Percentiles rank a stretch among this genome's conserved stretches.
Conservation (phyloP, 2,888 invertebrate genomes). For the Anthophora plumipes region DNA sequence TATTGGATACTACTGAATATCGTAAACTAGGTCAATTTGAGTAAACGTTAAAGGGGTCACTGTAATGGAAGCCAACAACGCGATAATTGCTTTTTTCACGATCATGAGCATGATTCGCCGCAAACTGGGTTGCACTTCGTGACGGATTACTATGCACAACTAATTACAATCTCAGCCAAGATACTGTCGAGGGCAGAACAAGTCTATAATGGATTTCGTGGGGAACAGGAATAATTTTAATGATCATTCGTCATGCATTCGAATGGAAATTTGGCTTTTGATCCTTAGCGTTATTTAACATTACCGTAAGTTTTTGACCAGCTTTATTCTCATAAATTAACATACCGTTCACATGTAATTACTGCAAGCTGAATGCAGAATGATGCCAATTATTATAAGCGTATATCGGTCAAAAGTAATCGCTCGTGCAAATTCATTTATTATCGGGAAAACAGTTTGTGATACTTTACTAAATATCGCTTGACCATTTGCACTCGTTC, state of each 20-base stretch:
- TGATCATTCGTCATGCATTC: constrained; percentile 71
- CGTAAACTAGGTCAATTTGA: background rate
- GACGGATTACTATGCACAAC: constrained; percentile 50
- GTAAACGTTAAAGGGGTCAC: background rate
- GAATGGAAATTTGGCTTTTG: constrained; percentile 72
- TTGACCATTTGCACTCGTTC: background rate
- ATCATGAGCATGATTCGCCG: constrained; percentile 30
- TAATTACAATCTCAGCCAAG: constrained; percentile 62
- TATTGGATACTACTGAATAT: background rate
- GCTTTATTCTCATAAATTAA: constrained; percentile 77
- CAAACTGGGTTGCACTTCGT: constrained; percentile 28
- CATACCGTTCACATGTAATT: constrained; percentile 71
- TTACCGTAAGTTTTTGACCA: constrained; percentile 66
- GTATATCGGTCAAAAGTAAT: constrained; percentile 52
- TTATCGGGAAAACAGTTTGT: constrained; percentile 57
- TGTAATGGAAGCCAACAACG: background rate
- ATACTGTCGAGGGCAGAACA: constrained; percentile 55
- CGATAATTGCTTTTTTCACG: constrained; percentile 44
- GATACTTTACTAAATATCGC: constrained; percentile 2
- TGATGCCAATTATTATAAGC: constrained; percentile 62
- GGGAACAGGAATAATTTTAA: constrained; percentile 66
- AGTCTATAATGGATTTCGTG: constrained; percentile 60
- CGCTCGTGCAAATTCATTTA: constrained; percentile 54
- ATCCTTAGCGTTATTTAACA: constrained; percentile 69
- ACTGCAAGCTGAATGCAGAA: constrained; percentile 50